Conservation (phyloP, 2,113 vertebrate genomes). For the Lepus timidus region DNA sequence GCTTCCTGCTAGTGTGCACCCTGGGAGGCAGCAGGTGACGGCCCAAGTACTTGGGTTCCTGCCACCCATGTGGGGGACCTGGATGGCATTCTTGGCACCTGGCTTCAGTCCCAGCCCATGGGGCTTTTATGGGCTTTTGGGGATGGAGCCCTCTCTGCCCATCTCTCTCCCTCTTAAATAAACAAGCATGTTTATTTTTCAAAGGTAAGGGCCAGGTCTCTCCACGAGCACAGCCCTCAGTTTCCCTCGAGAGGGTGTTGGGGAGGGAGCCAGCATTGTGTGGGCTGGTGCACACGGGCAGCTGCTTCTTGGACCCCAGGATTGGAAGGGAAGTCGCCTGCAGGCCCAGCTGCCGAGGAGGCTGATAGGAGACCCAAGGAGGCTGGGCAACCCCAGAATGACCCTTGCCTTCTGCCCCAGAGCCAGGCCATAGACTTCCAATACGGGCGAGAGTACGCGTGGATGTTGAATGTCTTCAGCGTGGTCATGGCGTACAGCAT, state of each 20-base stretch:
- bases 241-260: not conserved
- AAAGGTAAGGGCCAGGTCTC: constrained; percentile 84
- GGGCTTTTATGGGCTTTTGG: too few species aligned
- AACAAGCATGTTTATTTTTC: too few species aligned
- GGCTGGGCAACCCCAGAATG: not conserved
- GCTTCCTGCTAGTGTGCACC: too few species aligned
- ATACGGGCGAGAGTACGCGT: constrained; percentile 97
- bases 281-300: not conserved
- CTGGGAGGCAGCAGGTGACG: too few species aligned
- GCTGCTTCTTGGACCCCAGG: not conserved
- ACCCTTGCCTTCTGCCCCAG: constrained; percentile 83
- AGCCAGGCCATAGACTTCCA: constrained; percentile 97
- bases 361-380: not conserved
- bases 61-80: too few species aligned
- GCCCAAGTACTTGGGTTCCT: too few species aligned
- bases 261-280: not conserved
- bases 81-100: too few species aligned
- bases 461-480: constrained; percentile 97
- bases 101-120: too few species aligned
- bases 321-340: not conserved
- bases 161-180: too few species aligned
- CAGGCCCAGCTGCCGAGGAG: not conserved
- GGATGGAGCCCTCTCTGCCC: too few species aligned
- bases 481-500: constrained; percentile 98
- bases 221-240: accelerated